These are phyloP conservation scores for Pristionchus entomophagus DNA, from an alignment of 2,888 invertebrate species.

Conservation along the genomic window DNA sequence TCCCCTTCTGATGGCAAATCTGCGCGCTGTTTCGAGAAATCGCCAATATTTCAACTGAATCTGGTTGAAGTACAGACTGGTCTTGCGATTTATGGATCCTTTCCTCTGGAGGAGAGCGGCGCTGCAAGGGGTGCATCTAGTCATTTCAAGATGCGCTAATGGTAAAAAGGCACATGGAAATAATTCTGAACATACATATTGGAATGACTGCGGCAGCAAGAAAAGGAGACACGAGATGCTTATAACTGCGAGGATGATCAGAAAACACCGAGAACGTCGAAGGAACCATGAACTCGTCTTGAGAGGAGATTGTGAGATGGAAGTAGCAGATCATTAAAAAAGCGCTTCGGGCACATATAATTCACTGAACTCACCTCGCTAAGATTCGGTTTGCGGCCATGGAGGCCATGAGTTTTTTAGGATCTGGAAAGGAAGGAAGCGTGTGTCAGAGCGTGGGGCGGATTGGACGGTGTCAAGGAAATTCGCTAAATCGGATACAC, in stretches of 20 bases:
- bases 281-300: conserved; percentile 41
- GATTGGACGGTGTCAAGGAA: too few relatives aligned
- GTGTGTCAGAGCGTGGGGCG: too few relatives aligned
- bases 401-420: too few relatives aligned
- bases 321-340: neutral
- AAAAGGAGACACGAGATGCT: conserved; percentile 4
- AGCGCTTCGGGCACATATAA: too few relatives aligned
- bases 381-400: conserved; percentile 38
- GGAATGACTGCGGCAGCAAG: neutral
- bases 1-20: conserved; percentile 19
- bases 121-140: too few relatives aligned
- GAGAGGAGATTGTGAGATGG: neutral
- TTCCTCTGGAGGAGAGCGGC: neutral
- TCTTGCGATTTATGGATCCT: neutral
- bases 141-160: neutral
- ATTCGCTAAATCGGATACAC: too few relatives aligned
- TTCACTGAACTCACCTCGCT: conserved; percentile 43
- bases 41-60: neutral
- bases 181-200: neutral
- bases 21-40: neutral
- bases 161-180: neutral
- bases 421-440: too few relatives aligned
- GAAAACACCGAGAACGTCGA: conserved; percentile 40
- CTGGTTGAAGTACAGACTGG: neutral
- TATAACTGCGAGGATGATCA: conserved; percentile 9